Conservation (phyloP, 2,888 invertebrate species). For the Cephonodes hylas region DNA sequence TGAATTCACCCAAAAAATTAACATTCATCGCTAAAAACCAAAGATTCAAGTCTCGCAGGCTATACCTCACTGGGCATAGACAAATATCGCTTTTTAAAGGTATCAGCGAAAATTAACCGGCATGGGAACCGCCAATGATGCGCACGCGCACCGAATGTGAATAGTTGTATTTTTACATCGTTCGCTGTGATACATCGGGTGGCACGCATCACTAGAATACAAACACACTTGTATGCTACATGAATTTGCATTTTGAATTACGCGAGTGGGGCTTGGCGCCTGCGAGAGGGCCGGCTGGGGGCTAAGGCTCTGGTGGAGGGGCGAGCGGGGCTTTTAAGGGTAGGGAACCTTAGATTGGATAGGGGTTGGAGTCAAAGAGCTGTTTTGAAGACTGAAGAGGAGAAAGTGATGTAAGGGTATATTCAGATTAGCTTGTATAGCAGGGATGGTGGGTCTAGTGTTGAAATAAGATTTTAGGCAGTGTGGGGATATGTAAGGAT, state of each 20-base stretch:
- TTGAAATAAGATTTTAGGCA: no score
- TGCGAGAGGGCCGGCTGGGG: conserved; percentile 31
- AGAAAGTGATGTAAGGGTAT: no score
- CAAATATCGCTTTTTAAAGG: conserved; percentile 50
- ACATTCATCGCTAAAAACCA: no score
- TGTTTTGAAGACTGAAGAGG: no score
- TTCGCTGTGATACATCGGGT: conserved; percentile 65
- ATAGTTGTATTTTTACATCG: conserved; percentile 75
- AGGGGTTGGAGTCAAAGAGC: no score
- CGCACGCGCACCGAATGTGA: conserved; percentile 72
- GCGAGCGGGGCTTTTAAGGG: neutral
- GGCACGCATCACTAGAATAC: conserved; percentile 70
- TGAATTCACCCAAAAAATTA: no score
- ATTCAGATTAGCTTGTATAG: no score
- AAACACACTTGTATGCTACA: conserved; percentile 74
- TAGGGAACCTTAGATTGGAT: no score
- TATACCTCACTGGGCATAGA: conserved; percentile 40
- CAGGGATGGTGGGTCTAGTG: no score
- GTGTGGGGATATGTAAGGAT: no score
- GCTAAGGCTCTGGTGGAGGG: neutral
- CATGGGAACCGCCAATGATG: conserved; percentile 77
- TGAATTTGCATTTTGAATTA: conserved; percentile 80
- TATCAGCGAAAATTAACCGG: conserved; percentile 73
- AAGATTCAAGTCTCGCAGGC: conserved; percentile 28
- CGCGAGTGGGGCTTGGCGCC: conserved; percentile 62